Percentiles rank a stretch among this genome's conserved stretches.
Evolutionary conservation across 2,797 vertebrate species (phyloP).

Genomic region (Sitta carolinensis): DNA sequence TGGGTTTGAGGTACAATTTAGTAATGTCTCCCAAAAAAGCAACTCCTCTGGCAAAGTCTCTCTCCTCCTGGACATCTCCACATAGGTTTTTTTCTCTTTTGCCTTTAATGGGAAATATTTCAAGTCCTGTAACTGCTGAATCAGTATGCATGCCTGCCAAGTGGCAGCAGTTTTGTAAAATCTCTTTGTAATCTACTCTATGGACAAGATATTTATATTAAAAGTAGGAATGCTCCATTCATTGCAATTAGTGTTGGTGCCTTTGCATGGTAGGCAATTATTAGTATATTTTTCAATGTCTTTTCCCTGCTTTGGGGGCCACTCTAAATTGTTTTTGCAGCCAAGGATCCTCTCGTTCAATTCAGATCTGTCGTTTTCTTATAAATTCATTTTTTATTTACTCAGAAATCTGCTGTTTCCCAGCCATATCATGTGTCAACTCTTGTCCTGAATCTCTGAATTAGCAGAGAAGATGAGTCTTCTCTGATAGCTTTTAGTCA

Average conservation of each 20-base stretch:
- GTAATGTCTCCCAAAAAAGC: background rate
- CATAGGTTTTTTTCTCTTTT: background rate
- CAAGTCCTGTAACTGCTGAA: background rate
- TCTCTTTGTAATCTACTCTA: background rate
- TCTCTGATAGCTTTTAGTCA: background rate
- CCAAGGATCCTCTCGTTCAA: background rate
- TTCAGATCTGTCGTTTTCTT: background rate
- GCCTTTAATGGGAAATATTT: background rate
- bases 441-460: background rate
- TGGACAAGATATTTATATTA: background rate
- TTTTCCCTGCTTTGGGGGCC: background rate
- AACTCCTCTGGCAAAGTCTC: background rate
- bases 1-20: background rate
- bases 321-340: background rate
- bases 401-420: background rate
- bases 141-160: background rate
- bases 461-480: background rate
- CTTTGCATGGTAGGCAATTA: background rate
- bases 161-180: background rate
- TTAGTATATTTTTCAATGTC: background rate
- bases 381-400: background rate
- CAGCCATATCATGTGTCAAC: rapidly evolving
- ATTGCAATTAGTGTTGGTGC: background rate
- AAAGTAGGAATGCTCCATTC: background rate
- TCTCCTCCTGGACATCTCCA: background rate